Evolutionary conservation across 1,140 invertebrate genomes (phyloP), one percentile per base, ranked within the genome.

Genomic region (Drosophila sproati): DNA sequence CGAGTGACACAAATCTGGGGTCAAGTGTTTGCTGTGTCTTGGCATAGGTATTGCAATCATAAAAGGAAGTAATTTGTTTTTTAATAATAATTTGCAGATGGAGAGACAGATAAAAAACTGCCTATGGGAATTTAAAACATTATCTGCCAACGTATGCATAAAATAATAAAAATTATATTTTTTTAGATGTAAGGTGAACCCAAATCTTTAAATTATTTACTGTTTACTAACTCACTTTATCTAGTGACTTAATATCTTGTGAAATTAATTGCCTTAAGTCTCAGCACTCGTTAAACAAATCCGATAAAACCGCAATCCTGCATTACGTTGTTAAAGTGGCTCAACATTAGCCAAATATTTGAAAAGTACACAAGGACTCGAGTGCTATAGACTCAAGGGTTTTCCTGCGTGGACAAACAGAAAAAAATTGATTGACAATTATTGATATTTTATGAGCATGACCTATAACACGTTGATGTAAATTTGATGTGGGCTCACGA

Each of bases 361-460:
- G 28, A 47, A 32, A 39, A 47, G 48, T 10, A 34, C 12, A 39
- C 47, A 45, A 12, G 7, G 54, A 7, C 37, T 2, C 32, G 28
- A 43, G 47, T 6, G n/a, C 4, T 12, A 5, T 28, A 35, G 39
- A 61, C 5, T 54, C 5, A 75, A 51, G 72, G 72, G 43, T 75
- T 75, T 28, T 29, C 8, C 6, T 48, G 39, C 31, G 37, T 8
- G 63, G 7, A 32, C 59, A 72, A 68, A 39, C 50, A 59, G 43
- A 32, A 55, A 67, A 48, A 56, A 79, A 67, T 71, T 82, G 75
- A 77, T 77, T 79, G 83, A 79, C 82, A 82, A 77, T 79, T 79
- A 82, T 79, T 87, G 78, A 67, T 82, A 70, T 82, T 86, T 86
- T 76, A 86, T 81, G 68, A 70, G 71, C 43, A 48, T 55, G 45